These are phyloP conservation scores for Oryctolagus cuniculus DNA, from an alignment of 2,113 vertebrate genomes.

Conservation along the genomic window mOryCun1.1 NC_091432.1:154238501-154239000, in stretches of 20 bases:
- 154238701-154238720: slow-evolving; percentile 31
- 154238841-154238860: slow-evolving; percentile 73
- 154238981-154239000: neutral
- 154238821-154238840: slow-evolving; percentile 70
- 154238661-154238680: slow-evolving; percentile 45
- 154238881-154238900: neutral
- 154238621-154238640: neutral
- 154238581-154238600: slow-evolving; percentile 10
- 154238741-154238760: slow-evolving; percentile 65
- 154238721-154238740: slow-evolving; percentile 48
- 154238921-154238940: neutral
- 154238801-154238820: slow-evolving; percentile 74
- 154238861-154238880: neutral
- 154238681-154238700: slow-evolving; percentile 47
- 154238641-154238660: slow-evolving; percentile 8
- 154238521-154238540: slow-evolving; percentile 2
- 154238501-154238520: neutral
- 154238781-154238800: slow-evolving; percentile 22
- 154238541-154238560: neutral
- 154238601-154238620: neutral
- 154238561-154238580: neutral
- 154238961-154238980: neutral
- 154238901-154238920: neutral
- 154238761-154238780: slow-evolving; percentile 70
- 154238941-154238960: neutral